These are phyloP conservation scores for Dynastes grantii DNA, from an alignment of 2,888 invertebrate genomes.

Conservation along the genomic window DNA sequence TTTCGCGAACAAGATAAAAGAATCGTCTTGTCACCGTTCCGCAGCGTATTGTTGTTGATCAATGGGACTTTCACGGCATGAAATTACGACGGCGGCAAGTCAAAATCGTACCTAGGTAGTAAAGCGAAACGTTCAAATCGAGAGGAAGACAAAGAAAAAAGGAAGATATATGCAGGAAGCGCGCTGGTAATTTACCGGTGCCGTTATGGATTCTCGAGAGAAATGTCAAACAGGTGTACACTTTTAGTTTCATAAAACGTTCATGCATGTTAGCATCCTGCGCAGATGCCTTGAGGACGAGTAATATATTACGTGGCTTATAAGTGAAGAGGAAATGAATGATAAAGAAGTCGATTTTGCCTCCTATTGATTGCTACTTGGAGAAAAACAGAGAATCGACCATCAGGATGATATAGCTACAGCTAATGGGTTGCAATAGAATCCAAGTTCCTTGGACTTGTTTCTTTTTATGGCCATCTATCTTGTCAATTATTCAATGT, in stretches of 20 bases:
- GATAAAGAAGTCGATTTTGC: neutral
- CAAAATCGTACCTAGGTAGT: neutral
- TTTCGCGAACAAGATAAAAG: neutral
- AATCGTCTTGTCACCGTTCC: constrained; percentile 13
- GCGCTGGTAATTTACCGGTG: constrained; percentile 10
- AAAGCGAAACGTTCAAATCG: neutral
- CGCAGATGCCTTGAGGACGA: neutral
- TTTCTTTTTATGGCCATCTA: too few relatives aligned
- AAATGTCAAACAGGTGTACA: constrained; percentile 25
- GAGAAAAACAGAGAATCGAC: neutral
- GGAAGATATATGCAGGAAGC: constrained; percentile 27
- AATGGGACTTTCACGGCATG: constrained; percentile 16
- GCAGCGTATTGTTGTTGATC: constrained; percentile 19
- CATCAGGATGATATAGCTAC: too few relatives aligned
- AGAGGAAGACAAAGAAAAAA: constrained; percentile 10
- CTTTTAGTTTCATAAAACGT: constrained; percentile 21
- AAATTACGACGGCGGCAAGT: constrained; percentile 8
- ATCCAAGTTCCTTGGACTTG: too few relatives aligned
- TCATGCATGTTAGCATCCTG: neutral
- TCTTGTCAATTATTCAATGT: too few relatives aligned
- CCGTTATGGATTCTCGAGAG: constrained; percentile 23
- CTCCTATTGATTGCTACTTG: neutral
- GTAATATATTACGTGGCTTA: neutral
- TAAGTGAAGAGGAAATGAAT: neutral
- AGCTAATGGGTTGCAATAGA: too few relatives aligned